A percentile compares a stretch with the other conserved stretches of the same genome.
These are phyloP conservation scores for Himalopsyche anomala DNA, from an alignment of 2,888 invertebrate genomes.

Conservation along the genomic window DNA sequence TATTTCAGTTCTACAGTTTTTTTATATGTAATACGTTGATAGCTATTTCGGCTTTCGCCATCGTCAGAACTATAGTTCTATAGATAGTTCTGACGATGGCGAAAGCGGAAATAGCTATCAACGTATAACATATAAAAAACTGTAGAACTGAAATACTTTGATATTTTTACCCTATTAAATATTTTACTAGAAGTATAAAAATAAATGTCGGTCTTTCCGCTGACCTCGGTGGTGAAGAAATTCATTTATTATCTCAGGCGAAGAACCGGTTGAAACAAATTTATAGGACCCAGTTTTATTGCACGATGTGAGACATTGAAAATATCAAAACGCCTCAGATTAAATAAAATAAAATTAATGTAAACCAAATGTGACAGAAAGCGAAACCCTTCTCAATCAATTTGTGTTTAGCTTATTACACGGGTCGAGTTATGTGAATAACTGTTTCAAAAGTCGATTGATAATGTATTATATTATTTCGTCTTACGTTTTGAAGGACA, in stretches of 20 bases:
- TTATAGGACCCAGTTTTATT: background rate
- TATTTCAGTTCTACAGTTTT: too few species aligned
- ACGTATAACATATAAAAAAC: too few species aligned
- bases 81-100: too few species aligned
- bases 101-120: too few species aligned
- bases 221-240: background rate
- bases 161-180: too few species aligned
- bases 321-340: background rate
- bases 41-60: too few species aligned
- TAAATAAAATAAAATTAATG: background rate
- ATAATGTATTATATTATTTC: slow-evolving; percentile 4
- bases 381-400: slow-evolving; percentile 21
- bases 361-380: background rate
- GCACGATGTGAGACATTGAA: background rate
- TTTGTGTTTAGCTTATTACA: background rate
- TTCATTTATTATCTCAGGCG: background rate
- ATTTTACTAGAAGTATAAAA: too few species aligned
- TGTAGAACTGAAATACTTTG: too few species aligned
- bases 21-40: too few species aligned
- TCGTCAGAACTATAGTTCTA: too few species aligned
- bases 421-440: slow-evolving; percentile 3
- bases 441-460: background rate
- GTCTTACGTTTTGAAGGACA: slow-evolving; percentile 14
- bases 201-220: background rate
- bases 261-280: slow-evolving; percentile 4